Base-by-base conservation (phyloP, 2,797 vertebrate genomes). In the Lindbergichthys nudifrons region DNA sequence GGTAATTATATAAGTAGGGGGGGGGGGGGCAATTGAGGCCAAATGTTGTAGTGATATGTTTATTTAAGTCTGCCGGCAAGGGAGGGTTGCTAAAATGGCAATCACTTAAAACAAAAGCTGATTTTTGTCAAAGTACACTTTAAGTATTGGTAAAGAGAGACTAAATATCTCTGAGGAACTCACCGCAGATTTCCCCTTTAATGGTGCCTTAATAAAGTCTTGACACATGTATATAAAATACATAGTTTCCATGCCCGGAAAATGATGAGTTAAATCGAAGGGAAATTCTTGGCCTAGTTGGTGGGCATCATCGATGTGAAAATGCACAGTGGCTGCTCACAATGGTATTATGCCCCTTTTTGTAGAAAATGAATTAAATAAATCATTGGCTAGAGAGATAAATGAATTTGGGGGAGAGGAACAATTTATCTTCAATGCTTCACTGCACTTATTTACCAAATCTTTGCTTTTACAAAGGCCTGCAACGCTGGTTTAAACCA, bases 381-480 rank as follows among this genome's bases (percentile, higher is more conserved):
- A 80, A 90, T 86, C 77, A 83, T 76, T 72, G 69, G 77, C 75
- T 18, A 62, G 79, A 61, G 69, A 87, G 89, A 90, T 92, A 90
- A 91, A 91, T 91, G 71, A 81, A 90, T 93, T 92, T 91, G 60
- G 67, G 51, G 87, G 88, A 92, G 73, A 56, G 87, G 87, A 72
- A 81, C 88, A 18, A 93, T 93, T 79, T 76, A 81, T 93, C 91
- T 92, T 92, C 81, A 77, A 79, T 43, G 90, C 89, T 89, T 92
- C 83, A 80, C 81, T 91, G 89, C 85, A 84, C 90, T 90, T 92
- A 86, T 91, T 92, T 89, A 88, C 88, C 82, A 88, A 90, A 89
- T 91, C 83, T 84, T 83, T 90, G 86, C 81, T 92, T 80, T 90
- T 87, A 87, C 73, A 88, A 92, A 84, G 67, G 71, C 60, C 69